phyloP scores from a whole-genome alignment of 2,797 vertebrate species.

The Crocodylus rhombifer region DNA sequence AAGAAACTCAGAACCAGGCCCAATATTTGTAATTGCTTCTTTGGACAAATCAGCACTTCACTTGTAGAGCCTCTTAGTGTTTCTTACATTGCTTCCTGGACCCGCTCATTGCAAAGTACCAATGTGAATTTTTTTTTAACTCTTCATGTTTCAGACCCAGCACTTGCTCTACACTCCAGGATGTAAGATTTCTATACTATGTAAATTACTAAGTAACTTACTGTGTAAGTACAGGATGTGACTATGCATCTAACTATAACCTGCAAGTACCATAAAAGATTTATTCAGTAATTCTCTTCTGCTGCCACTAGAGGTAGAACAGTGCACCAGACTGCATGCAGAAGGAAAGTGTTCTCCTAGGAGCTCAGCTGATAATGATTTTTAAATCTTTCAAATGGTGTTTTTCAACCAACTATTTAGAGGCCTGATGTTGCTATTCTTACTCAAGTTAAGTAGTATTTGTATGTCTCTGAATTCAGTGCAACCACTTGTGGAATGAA shows the following conservation, averaged over 20 bases:
- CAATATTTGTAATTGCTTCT: not conserved
- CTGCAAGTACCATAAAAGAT: conserved; percentile 46
- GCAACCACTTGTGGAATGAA: conserved; percentile 51
- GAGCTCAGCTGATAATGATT: conserved; percentile 62
- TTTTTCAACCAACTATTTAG: conserved; percentile 55
- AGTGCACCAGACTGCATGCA: conserved; percentile 61
- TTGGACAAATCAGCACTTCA: conserved; percentile 27
- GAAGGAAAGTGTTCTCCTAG: conserved; percentile 62
- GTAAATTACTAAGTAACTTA: not conserved
- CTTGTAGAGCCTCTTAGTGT: conserved; percentile 12
- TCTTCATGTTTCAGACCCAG: conserved; percentile 31
- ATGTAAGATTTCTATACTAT: not conserved
- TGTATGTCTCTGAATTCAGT: conserved; percentile 39
- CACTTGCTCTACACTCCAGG: not conserved
- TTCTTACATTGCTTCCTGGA: not conserved
- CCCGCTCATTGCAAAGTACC: not conserved
- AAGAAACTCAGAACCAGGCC: not conserved
- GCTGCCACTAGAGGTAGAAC: conserved; percentile 67
- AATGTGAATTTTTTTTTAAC: not conserved
- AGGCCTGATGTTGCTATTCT: conserved; percentile 48
- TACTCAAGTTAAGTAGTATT: conserved; percentile 43
- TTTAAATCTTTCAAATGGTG: conserved; percentile 65
- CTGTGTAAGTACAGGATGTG: not conserved
- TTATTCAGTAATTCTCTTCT: conserved; percentile 66
- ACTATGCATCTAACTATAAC: conserved; percentile 1